A percentile compares a stretch with the other conserved stretches of the same genome.
phyloP scores from a whole-genome alignment of 2,797 vertebrate genomes.

The Champsocephalus gunnari region DNA sequence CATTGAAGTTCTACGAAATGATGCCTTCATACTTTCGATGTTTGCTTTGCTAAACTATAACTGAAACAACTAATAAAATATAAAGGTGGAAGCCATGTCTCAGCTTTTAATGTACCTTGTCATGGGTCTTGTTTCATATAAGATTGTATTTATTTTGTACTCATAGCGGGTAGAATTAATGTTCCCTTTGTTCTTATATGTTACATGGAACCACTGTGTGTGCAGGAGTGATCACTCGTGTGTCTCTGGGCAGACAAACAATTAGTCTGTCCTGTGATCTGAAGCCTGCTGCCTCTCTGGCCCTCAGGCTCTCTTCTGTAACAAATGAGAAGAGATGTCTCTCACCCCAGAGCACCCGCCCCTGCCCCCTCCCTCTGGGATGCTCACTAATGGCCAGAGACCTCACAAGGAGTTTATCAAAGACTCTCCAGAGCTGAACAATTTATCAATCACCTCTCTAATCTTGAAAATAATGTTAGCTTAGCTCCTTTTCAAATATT shows the following conservation, averaged over 20 bases:
- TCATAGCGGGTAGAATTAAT: conserved; percentile 5
- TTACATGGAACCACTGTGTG: conserved; percentile 41
- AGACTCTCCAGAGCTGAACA: conserved; percentile 34
- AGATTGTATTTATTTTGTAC: conserved; percentile 24
- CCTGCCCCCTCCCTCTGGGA: conserved; percentile 25
- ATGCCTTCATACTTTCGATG: conserved; percentile 92
- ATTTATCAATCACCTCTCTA: conserved; percentile 16
- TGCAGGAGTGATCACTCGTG: conserved; percentile 39
- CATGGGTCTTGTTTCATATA: conserved; percentile 29
- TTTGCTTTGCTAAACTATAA: conserved; percentile 96
- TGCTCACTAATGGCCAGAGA: conserved; percentile 50
- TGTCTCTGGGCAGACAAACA: conserved; percentile 54
- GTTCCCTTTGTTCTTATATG: conserved; percentile 23
- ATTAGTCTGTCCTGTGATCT: conserved; percentile 70
- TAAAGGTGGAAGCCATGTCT: conserved; percentile 74
- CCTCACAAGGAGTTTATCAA: conserved; percentile 62
- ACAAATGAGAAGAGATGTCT: conserved; percentile 59
- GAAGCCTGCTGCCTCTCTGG: conserved; percentile 37
- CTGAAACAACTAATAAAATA: conserved; percentile 86
- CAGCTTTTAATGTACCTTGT: conserved; percentile 45
- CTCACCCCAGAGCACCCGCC: conserved; percentile 23
- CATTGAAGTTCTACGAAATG: conserved; percentile 84
- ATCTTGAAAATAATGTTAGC: conserved; percentile 13
- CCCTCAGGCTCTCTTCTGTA: conserved; percentile 50
- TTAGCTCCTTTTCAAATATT: conserved; percentile 1